Percentiles rank a stretch among this genome's conserved stretches.
Evolutionary conservation across 2,797 vertebrate species (phyloP).

Genomic region (Gallinago nigripennis): DNA sequence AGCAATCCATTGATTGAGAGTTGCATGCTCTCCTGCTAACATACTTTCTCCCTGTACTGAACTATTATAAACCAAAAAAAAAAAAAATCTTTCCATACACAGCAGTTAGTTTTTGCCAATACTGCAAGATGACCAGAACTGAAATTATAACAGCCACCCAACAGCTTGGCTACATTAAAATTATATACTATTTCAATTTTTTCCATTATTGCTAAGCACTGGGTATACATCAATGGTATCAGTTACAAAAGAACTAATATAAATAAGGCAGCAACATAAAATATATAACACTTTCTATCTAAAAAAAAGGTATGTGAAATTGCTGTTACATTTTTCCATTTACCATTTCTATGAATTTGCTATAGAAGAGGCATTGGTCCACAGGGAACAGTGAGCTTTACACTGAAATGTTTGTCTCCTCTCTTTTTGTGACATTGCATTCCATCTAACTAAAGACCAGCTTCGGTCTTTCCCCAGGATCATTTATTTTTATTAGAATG

Average conservation of each 20-base stretch:
- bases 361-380: neutral
- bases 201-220: neutral
- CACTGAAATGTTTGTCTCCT: neutral
- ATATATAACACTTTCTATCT: neutral
- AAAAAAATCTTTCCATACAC: neutral
- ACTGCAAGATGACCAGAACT: neutral
- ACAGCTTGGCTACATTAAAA: neutral
- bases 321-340: neutral
- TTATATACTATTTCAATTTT: neutral
- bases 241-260: neutral
- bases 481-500: constrained; percentile 62
- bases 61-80: neutral
- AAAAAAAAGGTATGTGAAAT: neutral
- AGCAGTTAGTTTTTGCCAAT: neutral
- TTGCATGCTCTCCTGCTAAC: neutral
- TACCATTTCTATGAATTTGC: neutral
- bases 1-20: neutral
- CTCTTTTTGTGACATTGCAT: neutral
- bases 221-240: neutral
- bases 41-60: neutral
- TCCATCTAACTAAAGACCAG: neutral
- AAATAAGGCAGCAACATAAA: neutral
- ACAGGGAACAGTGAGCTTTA: neutral
- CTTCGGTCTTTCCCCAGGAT: constrained; percentile 16
- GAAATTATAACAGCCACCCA: neutral